Evolutionary conservation across 2,888 invertebrate genomes (phyloP), one percentile per base, ranked within the genome.

Genomic region (Lottia gigantea): DNA sequence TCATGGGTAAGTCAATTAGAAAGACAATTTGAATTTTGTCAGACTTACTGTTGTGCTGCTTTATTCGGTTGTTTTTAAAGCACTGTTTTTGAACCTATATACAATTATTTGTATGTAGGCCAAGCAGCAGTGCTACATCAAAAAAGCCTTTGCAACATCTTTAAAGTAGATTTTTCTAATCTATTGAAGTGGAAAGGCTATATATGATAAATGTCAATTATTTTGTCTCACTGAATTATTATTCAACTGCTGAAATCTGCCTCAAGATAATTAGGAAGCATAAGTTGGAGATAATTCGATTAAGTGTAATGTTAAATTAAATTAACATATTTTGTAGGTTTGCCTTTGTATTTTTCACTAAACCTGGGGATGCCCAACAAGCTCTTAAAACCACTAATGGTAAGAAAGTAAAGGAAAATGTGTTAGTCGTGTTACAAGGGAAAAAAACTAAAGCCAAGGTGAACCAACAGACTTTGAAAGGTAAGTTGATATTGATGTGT

Each of bases 351-450:
- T n/a, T 8, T 7, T 76, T 73, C 64, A 47, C 64, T 4, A 63
- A 47, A 14, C 45, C 64, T 25, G 64, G 66, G 14, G 67, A 67
- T 19, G 71, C 73, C 15, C 70, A 71, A 66, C 14, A 62, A 19
- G 67, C 69, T 15, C 73, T 74, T 47, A 69, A 71, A 45, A 64
- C 68, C 19, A 15, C 47, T 14, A 71, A 74, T 31, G 68, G 65
- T 7, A 47, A 63, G 0, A 64, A 31, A 4, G 12, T 76, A 6
- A 63, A 65, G 2, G 74, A 66, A 12, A 62, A 49, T n/a, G 66
- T 40, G 15, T 47, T 76, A 19, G 68, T 74, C 23, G 74, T 73
- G 1, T 62, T 76, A 19, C 73, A 67, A 25, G 76, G 74, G 19
- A 71, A 70, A 31, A 68, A 70, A 46, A 11, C 14, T 2, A 62